Percentiles rank a stretch among this genome's conserved stretches.
Evolutionary conservation across 2,888 invertebrate species (phyloP).

Genomic region (Macrophya alboannulata): DNA sequence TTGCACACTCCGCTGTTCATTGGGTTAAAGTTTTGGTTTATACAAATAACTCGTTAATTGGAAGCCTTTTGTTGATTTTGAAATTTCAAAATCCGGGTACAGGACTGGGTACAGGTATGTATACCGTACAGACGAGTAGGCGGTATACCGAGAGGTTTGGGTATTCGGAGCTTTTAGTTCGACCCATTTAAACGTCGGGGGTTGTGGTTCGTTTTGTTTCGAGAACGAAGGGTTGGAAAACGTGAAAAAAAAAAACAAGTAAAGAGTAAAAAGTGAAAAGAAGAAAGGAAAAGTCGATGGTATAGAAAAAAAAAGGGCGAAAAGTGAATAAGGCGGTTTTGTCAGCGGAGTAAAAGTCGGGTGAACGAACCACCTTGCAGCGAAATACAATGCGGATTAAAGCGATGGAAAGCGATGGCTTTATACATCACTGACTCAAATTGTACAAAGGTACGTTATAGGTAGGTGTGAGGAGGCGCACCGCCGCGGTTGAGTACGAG

Average conservation of each 20-base stretch:
- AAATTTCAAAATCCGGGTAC: background rate
- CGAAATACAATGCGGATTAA: conserved; percentile 32
- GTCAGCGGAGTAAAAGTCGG: conserved; percentile 16
- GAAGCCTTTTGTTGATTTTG: background rate
- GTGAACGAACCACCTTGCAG: background rate
- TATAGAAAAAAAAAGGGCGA: background rate
- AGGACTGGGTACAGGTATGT: no score
- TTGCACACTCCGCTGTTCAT: background rate
- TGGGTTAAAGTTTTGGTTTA: no score
- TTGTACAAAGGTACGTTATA: conserved; percentile 15
- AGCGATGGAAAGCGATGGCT: conserved; percentile 32
- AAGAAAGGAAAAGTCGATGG: background rate
- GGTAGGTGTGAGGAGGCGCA: background rate
- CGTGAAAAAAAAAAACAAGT: background rate
- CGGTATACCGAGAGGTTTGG: background rate
- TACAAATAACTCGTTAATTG: background rate
- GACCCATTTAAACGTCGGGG: background rate
- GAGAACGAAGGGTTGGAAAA: background rate
- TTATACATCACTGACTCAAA: conserved; percentile 39
- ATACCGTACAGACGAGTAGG: no score
- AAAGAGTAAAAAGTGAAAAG: background rate
- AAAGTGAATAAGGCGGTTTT: conserved; percentile 15
- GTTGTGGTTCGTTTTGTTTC: no score
- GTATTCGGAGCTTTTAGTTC: background rate
- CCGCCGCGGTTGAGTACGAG: background rate